Evolutionary conservation across 2,888 invertebrate genomes (phyloP).

Genomic region (Cotesia congregata): DNA sequence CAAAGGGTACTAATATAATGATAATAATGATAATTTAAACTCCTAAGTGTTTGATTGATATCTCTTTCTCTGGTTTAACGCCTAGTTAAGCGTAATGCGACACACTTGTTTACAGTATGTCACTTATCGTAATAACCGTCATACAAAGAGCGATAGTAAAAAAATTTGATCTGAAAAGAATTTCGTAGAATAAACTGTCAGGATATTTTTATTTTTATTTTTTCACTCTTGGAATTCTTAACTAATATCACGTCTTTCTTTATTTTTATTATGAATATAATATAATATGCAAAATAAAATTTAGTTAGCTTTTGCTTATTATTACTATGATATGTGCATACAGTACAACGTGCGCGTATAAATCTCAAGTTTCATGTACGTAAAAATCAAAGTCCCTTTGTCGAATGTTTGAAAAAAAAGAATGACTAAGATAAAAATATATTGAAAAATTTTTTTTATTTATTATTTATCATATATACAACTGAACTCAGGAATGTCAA

Average conservation of each 20-base stretch:
- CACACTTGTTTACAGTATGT: neutral
- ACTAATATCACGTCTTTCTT: neutral
- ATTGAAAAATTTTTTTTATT: too few species aligned
- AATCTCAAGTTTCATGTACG: slow-evolving; percentile 18
- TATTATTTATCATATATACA: too few species aligned
- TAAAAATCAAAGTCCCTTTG: neutral
- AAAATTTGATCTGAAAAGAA: neutral
- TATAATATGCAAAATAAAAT: too few species aligned
- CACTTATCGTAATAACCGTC: neutral
- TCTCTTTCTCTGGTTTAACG: neutral
- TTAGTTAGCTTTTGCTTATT: too few species aligned
- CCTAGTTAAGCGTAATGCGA: neutral
- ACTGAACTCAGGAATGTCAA: too few species aligned
- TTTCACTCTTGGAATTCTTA: neutral
- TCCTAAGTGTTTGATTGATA: neutral
- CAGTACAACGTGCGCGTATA: too few species aligned
- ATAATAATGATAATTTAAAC: neutral
- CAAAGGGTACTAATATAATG: neutral
- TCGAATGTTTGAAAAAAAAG: neutral
- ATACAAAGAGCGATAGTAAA: neutral
- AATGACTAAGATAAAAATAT: neutral
- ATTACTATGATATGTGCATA: too few species aligned
- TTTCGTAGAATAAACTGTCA: neutral
- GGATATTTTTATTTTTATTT: neutral
- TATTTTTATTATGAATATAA: neutral